Evolutionary conservation across 2,113 vertebrate species (phyloP).

Genomic region (Dascyllus trimaculatus): DNA sequence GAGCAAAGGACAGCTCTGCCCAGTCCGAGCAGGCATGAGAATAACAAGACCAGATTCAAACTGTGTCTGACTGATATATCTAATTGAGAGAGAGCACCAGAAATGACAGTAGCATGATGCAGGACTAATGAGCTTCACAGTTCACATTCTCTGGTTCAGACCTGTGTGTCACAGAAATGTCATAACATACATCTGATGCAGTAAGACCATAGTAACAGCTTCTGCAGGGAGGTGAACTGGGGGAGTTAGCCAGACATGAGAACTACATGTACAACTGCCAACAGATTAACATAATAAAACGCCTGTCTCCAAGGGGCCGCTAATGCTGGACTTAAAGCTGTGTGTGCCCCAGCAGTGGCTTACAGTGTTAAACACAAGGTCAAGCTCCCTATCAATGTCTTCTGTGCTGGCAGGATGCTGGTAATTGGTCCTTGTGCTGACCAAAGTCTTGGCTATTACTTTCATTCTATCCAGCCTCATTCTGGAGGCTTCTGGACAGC

Average conservation of each 20-base stretch:
- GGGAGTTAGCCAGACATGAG: background rate
- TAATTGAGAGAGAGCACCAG: background rate
- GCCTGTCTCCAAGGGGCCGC: background rate
- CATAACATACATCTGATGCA: background rate
- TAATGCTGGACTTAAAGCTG: background rate
- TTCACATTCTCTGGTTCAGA: background rate
- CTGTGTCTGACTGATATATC: background rate
- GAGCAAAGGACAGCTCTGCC: background rate
- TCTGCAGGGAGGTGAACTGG: background rate
- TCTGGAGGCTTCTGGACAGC: constrained; percentile 2
- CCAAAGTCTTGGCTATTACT: background rate
- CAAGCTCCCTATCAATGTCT: background rate
- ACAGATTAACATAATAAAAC: background rate
- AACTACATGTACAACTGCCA: background rate
- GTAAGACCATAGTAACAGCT: background rate
- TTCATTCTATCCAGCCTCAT: background rate
- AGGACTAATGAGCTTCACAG: constrained; percentile 3
- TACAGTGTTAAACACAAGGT: constrained; percentile 1
- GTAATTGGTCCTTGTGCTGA: constrained; percentile 7
- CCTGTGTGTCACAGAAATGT: background rate
- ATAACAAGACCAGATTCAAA: background rate
- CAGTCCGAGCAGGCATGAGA: background rate
- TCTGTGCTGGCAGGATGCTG: background rate
- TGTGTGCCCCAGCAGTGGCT: background rate
- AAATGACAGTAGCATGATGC: background rate